Base-by-base conservation (phyloP, 2,797 vertebrate genomes). In the Pseudopleuronectes americanus region DNA sequence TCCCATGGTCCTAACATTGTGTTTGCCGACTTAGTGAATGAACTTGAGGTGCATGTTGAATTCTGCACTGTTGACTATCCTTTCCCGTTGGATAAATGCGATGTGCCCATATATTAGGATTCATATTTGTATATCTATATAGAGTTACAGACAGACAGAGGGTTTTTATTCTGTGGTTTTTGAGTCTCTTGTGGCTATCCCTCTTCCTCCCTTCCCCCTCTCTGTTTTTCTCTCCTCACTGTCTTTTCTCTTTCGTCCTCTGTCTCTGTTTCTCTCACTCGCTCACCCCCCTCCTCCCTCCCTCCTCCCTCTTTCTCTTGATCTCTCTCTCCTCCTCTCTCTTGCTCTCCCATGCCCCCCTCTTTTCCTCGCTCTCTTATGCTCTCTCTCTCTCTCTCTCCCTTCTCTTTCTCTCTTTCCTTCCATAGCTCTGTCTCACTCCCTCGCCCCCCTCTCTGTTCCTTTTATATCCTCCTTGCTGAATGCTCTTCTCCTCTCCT, bases 381-480 rank as follows among this genome's bases (percentile, higher is more conserved):
- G 81, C 84, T 86, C 89, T 83, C 85, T 75, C 77, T 75, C 84
- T 86, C 89, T 83, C 77, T 75, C 76, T 80, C 85, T 76, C 85
- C 68, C 85, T 86, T 86, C 86, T 82, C 76, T 90, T 81, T 84
- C 84, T 92, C 92, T 90, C 85, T 86, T 85, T 90, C 91, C 87
- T 90, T 86, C 90, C 86, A 89, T 92, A 88, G 90, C 89, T 87
- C 88, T 89, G 89, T 91, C 87, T 91, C 88, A 87, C 88, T 90
- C 89, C 85, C 82, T 89, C 88, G 77, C 86, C 91, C 89, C 87
- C 89, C 91, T 91, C 90, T 89, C 88, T 90, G 89, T 93, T 94
- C 92, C 93, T 94, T 94, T 94, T 94, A 93, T 94, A 93, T 94
- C 92, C 93, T 94, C 92, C 90, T 92, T 93, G 89, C 91, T 94